Evolutionary conservation across 1,140 invertebrate genomes (phyloP).

Genomic region (Planococcus citri): DNA sequence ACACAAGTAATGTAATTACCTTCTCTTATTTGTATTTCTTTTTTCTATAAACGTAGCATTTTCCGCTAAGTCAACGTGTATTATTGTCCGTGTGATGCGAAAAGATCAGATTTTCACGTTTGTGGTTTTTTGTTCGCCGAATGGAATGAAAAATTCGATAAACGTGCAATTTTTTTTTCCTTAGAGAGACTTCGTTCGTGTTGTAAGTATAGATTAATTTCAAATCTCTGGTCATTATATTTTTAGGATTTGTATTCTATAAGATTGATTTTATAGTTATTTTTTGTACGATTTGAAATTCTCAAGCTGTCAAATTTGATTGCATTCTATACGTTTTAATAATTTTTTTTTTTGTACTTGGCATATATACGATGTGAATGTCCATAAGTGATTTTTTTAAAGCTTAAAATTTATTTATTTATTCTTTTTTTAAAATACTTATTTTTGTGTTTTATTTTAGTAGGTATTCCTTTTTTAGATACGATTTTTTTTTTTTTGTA

Average conservation of each 20-base stretch:
- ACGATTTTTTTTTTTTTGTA: background rate
- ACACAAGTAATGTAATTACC: too few species aligned
- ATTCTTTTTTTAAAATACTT: background rate
- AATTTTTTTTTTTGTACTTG: background rate
- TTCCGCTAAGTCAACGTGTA: too few species aligned
- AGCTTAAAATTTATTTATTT: background rate
- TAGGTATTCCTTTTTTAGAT: background rate
- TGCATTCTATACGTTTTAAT: background rate
- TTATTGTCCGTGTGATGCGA: too few species aligned
- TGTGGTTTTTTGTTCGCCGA: too few species aligned
- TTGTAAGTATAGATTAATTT: background rate
- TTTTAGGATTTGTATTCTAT: background rate
- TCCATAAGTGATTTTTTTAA: background rate
- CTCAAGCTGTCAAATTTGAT: background rate
- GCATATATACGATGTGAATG: background rate
- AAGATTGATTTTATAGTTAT: background rate
- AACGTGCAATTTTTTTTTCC: too few species aligned
- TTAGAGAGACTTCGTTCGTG: too few species aligned
- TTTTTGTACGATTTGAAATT: background rate
- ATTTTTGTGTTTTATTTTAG: too few species aligned
- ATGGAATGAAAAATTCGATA: too few species aligned
- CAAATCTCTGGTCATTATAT: conserved; percentile 1
- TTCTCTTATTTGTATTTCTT: background rate
- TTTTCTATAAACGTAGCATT: too few species aligned
- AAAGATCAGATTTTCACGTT: too few species aligned